Conservation (phyloP, 2,113 vertebrate species). For the Spea multiplicata region DNA sequence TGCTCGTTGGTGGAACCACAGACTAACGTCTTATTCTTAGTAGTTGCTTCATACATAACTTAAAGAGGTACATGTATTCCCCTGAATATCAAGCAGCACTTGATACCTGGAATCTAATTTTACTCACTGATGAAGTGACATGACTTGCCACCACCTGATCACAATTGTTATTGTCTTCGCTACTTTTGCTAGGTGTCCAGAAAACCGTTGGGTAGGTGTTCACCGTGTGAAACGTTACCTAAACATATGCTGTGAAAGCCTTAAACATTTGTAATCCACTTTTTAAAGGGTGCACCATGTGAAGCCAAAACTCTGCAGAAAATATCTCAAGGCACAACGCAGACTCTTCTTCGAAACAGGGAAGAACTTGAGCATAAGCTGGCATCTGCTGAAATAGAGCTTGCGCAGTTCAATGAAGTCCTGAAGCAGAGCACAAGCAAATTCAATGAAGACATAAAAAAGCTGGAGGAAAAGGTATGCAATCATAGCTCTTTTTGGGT, state of each 20-base stretch:
- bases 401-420: slow-evolving; percentile 78
- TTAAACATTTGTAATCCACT: background rate
- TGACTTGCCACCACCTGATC: too few species aligned
- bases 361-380: slow-evolving; percentile 81
- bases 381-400: slow-evolving; percentile 75
- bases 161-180: too few species aligned
- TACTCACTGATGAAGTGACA: too few species aligned
- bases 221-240: too few species aligned
- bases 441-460: slow-evolving; percentile 85
- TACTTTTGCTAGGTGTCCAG: too few species aligned
- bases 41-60: too few species aligned
- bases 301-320: slow-evolving; percentile 60
- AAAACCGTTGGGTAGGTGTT: too few species aligned
- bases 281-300: slow-evolving; percentile 59
- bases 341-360: slow-evolving; percentile 63
- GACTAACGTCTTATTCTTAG: too few species aligned
- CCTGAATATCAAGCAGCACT: too few species aligned
- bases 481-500: background rate
- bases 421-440: slow-evolving; percentile 80
- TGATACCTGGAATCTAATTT: too few species aligned
- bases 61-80: too few species aligned
- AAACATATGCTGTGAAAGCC: slow-evolving; percentile 10
- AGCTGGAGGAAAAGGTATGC: slow-evolving; percentile 89
- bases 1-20: too few species aligned
- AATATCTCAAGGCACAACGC: slow-evolving; percentile 59